phyloP scores from a whole-genome alignment of 2,113 vertebrate genomes.

The Oxygymnocypris stewartii region DNA sequence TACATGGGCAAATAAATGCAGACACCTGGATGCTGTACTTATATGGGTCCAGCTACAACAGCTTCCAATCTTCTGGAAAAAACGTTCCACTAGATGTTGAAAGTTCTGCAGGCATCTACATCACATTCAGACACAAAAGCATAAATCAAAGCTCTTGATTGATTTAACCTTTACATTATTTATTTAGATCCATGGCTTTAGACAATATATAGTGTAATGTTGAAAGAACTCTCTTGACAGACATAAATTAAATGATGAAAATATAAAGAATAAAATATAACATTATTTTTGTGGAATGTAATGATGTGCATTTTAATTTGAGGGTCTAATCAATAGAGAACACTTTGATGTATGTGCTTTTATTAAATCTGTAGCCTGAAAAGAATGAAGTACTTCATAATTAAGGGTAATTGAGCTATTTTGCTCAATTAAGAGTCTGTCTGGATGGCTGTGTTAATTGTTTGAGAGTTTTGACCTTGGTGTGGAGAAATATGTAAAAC shows the following conservation, averaged over 20 bases:
- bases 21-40: neutral
- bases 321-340: neutral
- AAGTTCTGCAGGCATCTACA: too few species aligned
- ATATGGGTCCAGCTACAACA: neutral
- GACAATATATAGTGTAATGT: neutral
- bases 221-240: neutral
- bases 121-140: neutral
- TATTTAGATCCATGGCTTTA: neutral
- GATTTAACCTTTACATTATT: neutral
- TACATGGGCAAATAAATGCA: too few species aligned
- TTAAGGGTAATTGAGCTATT: neutral
- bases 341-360: neutral
- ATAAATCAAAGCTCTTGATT: neutral
- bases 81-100: neutral
- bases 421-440: neutral
- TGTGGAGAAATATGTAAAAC: neutral
- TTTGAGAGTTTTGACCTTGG: neutral
- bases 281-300: neutral
- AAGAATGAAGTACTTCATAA: neutral
- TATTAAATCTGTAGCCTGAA: neutral
- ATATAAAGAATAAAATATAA: neutral
- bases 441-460: neutral
- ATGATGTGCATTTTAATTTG: neutral
- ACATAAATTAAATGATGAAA: neutral
- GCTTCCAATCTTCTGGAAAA: neutral